These are phyloP conservation scores for Tinea pellionella DNA, from an alignment of 2,888 invertebrate genomes.

Conservation along the genomic window DNA sequence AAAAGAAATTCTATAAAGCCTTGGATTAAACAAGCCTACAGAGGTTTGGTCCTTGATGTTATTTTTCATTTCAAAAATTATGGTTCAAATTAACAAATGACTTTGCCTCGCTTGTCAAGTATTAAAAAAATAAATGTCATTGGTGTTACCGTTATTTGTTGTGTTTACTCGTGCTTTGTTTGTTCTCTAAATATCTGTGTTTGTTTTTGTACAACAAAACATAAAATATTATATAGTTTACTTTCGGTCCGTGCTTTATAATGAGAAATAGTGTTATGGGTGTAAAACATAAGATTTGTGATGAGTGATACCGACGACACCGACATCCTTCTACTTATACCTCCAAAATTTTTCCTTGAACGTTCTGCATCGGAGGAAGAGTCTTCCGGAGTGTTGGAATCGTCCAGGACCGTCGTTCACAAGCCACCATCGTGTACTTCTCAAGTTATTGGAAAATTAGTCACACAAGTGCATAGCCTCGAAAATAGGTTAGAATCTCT, in stretches of 20 bases:
- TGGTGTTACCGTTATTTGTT: too few species aligned
- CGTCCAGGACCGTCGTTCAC: slow-evolving; percentile 57
- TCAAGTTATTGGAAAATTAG: slow-evolving; percentile 64
- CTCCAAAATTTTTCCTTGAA: slow-evolving; percentile 80
- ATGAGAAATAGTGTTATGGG: too few species aligned
- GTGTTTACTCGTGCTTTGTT: too few species aligned
- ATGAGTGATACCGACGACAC: slow-evolving; percentile 80
- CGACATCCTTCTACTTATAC: slow-evolving; percentile 81
- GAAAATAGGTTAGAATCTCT: slow-evolving; percentile 62
- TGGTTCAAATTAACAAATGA: too few species aligned
- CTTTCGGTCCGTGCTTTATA: too few species aligned
- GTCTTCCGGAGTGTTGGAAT: slow-evolving; percentile 42
- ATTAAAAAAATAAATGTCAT: not conserved
- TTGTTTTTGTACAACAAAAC: too few species aligned
- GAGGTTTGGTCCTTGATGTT: too few species aligned
- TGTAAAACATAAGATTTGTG: slow-evolving; percentile 23
- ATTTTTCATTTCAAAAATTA: too few species aligned
- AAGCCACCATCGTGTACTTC: slow-evolving; percentile 59
- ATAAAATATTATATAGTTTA: too few species aligned
- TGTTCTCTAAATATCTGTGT: too few species aligned
- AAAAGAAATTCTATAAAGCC: too few species aligned
- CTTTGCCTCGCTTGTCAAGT: not conserved
- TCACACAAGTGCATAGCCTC: slow-evolving; percentile 73
- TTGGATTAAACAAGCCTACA: too few species aligned
- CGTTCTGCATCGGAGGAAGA: slow-evolving; percentile 69